Conservation (phyloP, 2,888 invertebrate species). For the Pogonocherus hispidulus region DNA sequence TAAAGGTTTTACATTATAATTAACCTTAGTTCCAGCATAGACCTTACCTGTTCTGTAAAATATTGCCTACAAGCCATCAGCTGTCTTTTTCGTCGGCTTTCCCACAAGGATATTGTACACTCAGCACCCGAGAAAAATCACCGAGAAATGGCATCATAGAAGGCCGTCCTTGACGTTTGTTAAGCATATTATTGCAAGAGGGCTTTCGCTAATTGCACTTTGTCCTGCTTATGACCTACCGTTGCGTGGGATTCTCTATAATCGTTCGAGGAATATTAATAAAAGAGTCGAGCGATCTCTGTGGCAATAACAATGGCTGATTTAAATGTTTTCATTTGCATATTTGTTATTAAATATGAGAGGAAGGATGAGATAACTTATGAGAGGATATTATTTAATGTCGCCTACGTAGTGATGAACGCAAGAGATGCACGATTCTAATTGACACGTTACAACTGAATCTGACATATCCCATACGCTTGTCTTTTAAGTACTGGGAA, state of each 20-base stretch:
- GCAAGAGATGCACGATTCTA: background rate
- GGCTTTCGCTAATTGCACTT: constrained; percentile 44
- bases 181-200: constrained; percentile 39
- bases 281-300: background rate
- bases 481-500: too few relatives aligned
- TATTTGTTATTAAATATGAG: constrained; percentile 31
- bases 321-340: constrained; percentile 24
- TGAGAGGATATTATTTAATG: constrained; percentile 33
- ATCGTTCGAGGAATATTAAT: constrained; percentile 15
- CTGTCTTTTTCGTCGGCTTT: too few relatives aligned
- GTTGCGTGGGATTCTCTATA: constrained; percentile 41
- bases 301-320: constrained; percentile 14
- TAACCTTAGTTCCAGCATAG: too few relatives aligned
- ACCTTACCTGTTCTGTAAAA: too few relatives aligned
- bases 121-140: constrained; percentile 29
- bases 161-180: constrained; percentile 42
- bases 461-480: constrained; percentile 9
- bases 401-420: constrained; percentile 31
- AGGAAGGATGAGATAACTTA: constrained; percentile 13
- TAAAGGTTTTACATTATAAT: too few relatives aligned
- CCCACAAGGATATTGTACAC: too few relatives aligned
- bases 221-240: constrained; percentile 42
- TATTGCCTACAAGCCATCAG: too few relatives aligned
- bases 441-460: constrained; percentile 16
- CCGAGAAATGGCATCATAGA: constrained; percentile 45